A percentile compares a stretch with the other conserved stretches of the same genome.
These are phyloP conservation scores for Cyanocitta stelleri DNA, from an alignment of 2,113 vertebrate genomes.

Conservation along the genomic window DNA sequence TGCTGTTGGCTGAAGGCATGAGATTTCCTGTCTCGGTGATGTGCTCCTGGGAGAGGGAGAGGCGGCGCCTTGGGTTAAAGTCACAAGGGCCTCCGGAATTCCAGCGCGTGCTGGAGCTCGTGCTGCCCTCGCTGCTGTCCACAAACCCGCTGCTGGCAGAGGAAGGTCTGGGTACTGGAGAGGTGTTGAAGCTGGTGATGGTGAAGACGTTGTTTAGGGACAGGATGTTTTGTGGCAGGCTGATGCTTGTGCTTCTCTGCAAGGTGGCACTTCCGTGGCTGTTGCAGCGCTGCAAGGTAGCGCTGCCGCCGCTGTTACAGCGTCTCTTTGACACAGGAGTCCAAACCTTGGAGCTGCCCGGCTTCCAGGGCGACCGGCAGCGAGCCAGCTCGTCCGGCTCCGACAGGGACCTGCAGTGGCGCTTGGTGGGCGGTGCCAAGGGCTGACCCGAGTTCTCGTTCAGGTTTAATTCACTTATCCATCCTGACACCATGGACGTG, in stretches of 20 bases:
- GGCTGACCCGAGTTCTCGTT: conserved; percentile 62
- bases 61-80: conserved; percentile 67
- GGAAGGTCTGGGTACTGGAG: conserved; percentile 64
- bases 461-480: conserved; percentile 64
- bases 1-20: conserved; percentile 73
- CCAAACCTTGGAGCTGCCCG: conserved; percentile 76
- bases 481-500: conserved; percentile 31
- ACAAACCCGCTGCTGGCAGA: conserved; percentile 73
- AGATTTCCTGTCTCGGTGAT: conserved; percentile 48
- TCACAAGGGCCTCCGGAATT: conserved; percentile 45
- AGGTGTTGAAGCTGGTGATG: conserved; percentile 50
- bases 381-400: conserved; percentile 75
- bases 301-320: conserved; percentile 72
- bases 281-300: conserved; percentile 69
- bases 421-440: conserved; percentile 72
- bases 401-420: conserved; percentile 76
- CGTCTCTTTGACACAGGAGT: conserved; percentile 75
- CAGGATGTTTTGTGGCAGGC: conserved; percentile 53
- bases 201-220: conserved; percentile 43
- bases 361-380: conserved; percentile 73
- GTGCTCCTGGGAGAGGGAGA: conserved; percentile 78
- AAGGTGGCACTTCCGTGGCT: conserved; percentile 62
- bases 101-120: conserved; percentile 46
- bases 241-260: conserved; percentile 67
- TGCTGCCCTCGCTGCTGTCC: conserved; percentile 69